A percentile compares a stretch with the other conserved stretches of the same genome.
These are phyloP conservation scores for Dioctria linearis DNA, from an alignment of 2,888 invertebrate species.

Conservation along the genomic window DNA sequence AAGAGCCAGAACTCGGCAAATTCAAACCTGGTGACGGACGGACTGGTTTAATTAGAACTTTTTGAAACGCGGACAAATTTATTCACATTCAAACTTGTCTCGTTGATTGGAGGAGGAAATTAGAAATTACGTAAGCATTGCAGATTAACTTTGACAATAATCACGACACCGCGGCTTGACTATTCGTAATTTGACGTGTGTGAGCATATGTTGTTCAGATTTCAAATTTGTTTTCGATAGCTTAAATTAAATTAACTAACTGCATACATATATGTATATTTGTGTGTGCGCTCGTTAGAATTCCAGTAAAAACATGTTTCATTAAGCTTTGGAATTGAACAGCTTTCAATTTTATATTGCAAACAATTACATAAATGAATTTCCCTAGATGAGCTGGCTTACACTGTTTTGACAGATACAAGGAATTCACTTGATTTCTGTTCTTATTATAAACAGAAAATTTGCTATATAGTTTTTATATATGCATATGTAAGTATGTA, in stretches of 20 bases:
- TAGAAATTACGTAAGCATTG: constrained; percentile 15
- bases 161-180: neutral
- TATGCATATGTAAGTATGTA: no score
- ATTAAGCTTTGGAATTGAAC: neutral
- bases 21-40: neutral
- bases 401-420: no score
- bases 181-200: neutral
- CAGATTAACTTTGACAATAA: constrained; percentile 7
- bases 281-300: neutral
- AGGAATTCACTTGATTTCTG: neutral
- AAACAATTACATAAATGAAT: neutral
- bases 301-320: neutral
- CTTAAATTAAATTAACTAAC: neutral
- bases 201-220: neutral
- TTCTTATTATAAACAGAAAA: neutral
- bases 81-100: constrained; percentile 28
- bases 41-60: constrained; percentile 40
- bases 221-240: neutral
- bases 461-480: no score
- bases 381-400: neutral
- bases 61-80: constrained; percentile 25
- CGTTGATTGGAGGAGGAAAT: constrained; percentile 29
- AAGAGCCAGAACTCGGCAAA: neutral
- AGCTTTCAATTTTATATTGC: neutral
- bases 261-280: neutral